phyloP scores from a whole-genome alignment of 2,113 vertebrate species.

The Diadophis punctatus region DNA sequence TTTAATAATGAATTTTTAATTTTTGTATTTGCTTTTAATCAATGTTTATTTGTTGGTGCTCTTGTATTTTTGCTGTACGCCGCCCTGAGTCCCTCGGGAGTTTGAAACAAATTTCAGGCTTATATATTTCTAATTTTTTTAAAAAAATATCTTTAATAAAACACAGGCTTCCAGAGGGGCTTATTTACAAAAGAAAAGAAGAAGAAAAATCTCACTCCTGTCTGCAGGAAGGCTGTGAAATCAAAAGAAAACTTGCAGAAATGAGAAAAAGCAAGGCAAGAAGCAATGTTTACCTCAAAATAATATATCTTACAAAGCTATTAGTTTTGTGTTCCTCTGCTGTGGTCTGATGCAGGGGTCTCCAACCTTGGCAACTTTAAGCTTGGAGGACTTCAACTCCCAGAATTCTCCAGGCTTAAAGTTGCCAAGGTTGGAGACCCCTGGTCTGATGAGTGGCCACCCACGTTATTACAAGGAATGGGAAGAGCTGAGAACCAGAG shows the following conservation, averaged over 20 bases:
- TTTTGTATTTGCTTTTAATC: too few species aligned
- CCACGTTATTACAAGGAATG: background rate
- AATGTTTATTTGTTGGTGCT: too few species aligned
- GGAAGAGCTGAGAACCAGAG: background rate
- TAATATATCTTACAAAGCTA: background rate
- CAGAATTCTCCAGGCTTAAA: too few species aligned
- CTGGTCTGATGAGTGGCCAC: background rate
- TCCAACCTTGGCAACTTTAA: too few species aligned
- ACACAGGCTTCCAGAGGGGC: background rate
- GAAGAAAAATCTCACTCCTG: background rate
- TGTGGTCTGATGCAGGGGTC: background rate
- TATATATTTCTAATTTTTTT: background rate
- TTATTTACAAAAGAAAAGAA: background rate
- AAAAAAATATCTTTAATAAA: background rate
- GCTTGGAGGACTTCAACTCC: too few species aligned
- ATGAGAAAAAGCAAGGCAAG: background rate
- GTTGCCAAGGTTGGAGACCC: too few species aligned
- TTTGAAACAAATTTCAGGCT: background rate
- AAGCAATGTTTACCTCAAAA: background rate
- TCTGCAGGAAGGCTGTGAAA: background rate
- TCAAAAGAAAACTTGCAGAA: background rate
- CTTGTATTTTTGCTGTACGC: too few species aligned
- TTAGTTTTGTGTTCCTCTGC: background rate
- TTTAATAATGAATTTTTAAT: too few species aligned
- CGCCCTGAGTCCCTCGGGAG: too few species aligned